Evolutionary conservation across 64 coral and sea anemone genomes (phyloP), one percentile per base, ranked within the genome.

Genomic region (Porites lutea): DNA sequence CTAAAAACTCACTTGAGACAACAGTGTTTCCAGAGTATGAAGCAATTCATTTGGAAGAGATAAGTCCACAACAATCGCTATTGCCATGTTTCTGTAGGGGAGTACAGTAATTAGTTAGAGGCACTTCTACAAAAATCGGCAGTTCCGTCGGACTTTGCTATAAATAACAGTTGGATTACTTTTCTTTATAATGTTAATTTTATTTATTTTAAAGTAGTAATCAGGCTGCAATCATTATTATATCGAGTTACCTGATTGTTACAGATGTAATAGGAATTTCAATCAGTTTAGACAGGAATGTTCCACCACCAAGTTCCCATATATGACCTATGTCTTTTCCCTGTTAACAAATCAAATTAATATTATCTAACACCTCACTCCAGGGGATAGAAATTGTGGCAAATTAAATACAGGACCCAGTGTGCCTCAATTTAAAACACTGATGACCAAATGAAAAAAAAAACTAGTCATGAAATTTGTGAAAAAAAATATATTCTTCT

Each of bases 281-380:
- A 86, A 93, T 96, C 64, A 99, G 27, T 86, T 99, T 99, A 21
- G 97, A 99, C 22, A 99, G 76, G 75, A 94, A 96, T 74, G 94
- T 93, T 8, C 97, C 97, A 23, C 97, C 97, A 68, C 97, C 97
- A 75, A 99, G 61, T 71, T 99, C 97, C 97, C 97, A 99, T 75
- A 99, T 99, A 52, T 99, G 97, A 7, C 97, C 97, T 86, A 99
- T 91, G 23, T 99, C 97, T 79, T 95, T 96, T 74, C 82, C 91
- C 97, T 98, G 13, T 52, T 22, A 20, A 77, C 7, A 58, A 74
- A 59, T 23, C 19, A 43, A 46, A 61, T 13, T 19, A 18, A 16
- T 16, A 19, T 16, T 2, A 18, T 18, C 16, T 14, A 18, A 84
- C n/a, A 66, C 16, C 6, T 46, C 8, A 48, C 11, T 52, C 59